Evolutionary conservation across 1,140 invertebrate species (phyloP).

Genomic region (Thaumatotibia leucotreta): DNA sequence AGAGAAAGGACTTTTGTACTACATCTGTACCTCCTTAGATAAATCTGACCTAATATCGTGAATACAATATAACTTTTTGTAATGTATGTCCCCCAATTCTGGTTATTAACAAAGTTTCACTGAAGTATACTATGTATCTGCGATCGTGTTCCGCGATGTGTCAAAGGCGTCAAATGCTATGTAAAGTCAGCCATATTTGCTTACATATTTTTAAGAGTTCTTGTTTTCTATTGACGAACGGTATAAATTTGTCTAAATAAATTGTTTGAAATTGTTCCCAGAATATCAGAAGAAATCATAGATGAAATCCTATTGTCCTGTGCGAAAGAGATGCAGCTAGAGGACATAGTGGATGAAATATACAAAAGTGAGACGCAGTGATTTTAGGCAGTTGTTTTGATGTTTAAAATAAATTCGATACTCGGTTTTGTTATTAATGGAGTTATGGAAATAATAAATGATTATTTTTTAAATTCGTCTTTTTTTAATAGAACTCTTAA

Average conservation of each 20-base stretch:
- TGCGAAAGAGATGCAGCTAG: slow-evolving; percentile 53
- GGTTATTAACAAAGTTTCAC: no score
- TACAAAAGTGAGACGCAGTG: slow-evolving; percentile 45
- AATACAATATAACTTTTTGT: no score
- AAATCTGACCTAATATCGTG: no score
- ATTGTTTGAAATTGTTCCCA: slow-evolving; percentile 28
- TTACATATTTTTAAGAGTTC: no score
- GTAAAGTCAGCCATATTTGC: no score
- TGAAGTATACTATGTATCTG: no score
- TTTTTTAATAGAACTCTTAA: slow-evolving; percentile 6
- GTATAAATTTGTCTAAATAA: not conserved
- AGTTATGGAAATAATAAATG: not conserved
- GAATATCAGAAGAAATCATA: slow-evolving; percentile 59
- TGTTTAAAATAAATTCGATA: slow-evolving; percentile 14
- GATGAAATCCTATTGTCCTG: slow-evolving; percentile 47
- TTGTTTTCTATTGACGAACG: not conserved
- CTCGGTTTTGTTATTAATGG: not conserved
- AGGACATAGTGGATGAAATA: slow-evolving; percentile 31
- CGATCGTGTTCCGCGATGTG: no score
- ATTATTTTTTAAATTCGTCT: slow-evolving; percentile 22
- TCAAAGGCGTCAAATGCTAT: no score
- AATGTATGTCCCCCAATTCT: no score
- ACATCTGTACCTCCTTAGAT: no score
- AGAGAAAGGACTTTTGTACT: no score
- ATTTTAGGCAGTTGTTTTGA: slow-evolving; percentile 14